Percentiles rank a stretch among this genome's conserved stretches.
Evolutionary conservation across 2,113 vertebrate species (phyloP).

Genomic region (Corynorhinus townsendii): DNA sequence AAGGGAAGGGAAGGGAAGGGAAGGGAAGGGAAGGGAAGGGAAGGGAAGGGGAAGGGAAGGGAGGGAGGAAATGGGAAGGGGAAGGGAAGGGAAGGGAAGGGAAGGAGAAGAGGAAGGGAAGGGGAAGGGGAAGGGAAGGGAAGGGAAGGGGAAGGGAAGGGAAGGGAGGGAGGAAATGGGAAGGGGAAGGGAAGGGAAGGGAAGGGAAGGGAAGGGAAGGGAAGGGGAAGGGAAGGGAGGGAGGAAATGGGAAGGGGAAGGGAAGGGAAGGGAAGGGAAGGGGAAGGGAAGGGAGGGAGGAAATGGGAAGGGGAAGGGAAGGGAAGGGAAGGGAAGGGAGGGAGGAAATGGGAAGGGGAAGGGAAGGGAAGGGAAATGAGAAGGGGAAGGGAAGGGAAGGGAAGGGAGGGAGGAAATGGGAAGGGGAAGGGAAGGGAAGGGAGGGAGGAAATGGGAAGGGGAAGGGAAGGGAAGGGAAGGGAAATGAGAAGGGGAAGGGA

Average conservation of each 20-base stretch:
- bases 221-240: too few species aligned
- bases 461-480: too few species aligned
- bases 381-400: neutral
- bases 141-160: too few species aligned
- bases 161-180: too few species aligned
- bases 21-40: accelerated
- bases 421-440: too few species aligned
- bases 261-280: neutral
- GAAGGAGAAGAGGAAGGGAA: too few species aligned
- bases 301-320: accelerated
- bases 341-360: too few species aligned
- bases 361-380: accelerated
- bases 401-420: too few species aligned
- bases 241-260: accelerated
- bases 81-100: too few species aligned
- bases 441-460: accelerated
- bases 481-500: too few species aligned
- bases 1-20: too few species aligned
- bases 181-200: accelerated
- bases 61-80: accelerated
- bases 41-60: neutral
- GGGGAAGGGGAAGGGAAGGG: accelerated
- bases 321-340: accelerated
- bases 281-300: accelerated
- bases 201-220: too few species aligned